Percentiles rank a stretch among this genome's conserved stretches.
These are phyloP conservation scores for Delichon dasypus DNA, from an alignment of 2,797 vertebrate species.

Conservation along the genomic window DNA sequence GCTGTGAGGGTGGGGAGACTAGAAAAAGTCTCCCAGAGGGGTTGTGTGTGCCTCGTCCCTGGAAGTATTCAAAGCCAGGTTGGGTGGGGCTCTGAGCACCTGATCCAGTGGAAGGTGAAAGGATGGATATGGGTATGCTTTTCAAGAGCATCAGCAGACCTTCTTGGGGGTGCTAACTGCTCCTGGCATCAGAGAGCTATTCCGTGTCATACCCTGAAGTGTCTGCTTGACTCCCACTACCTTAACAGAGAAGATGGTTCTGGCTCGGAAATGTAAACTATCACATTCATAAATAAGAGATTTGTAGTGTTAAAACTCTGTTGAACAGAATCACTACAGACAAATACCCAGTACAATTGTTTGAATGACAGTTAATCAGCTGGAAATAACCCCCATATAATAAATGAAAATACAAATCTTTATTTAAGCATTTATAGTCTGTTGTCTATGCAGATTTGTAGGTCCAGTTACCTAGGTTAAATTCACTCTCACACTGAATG, in stretches of 20 bases:
- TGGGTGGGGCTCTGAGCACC: neutral
- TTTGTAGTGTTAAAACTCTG: neutral
- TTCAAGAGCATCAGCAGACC: fast-evolving
- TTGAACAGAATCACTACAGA: neutral
- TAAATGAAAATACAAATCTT: neutral
- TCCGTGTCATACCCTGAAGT: neutral
- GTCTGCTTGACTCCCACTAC: neutral
- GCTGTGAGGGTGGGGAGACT: neutral
- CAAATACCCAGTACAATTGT: neutral
- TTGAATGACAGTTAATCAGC: neutral
- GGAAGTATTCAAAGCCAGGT: neutral
- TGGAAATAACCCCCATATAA: fast-evolving
- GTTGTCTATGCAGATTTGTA: neutral
- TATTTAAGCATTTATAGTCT: neutral
- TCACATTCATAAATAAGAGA: neutral
- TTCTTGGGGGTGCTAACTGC: neutral
- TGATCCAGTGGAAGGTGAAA: neutral
- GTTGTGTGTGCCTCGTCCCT: neutral
- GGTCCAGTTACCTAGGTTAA: neutral
- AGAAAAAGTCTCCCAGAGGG: no score
- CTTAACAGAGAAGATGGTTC: neutral
- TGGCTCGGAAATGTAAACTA: neutral
- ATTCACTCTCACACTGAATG: neutral
- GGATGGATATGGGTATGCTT: no score
- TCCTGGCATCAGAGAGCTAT: neutral